A percentile compares a stretch with the other conserved stretches of the same genome.
Conservation (phyloP, 2,888 invertebrate species). For the Tetramorium bicarinatum region DNA sequence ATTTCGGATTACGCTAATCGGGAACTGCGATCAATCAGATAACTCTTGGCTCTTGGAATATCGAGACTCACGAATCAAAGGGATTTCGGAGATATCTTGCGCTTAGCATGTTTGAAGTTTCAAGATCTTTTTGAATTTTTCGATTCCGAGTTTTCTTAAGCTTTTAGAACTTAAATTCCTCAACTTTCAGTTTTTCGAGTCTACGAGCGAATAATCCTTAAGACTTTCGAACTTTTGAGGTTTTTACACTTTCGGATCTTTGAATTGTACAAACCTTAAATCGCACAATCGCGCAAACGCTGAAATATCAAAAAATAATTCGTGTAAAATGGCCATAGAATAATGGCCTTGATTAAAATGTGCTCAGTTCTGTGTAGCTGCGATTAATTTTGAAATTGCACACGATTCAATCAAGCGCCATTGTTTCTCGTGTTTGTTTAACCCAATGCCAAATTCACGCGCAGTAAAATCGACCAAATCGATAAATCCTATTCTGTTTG, state of each 20-base stretch:
- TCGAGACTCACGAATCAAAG: not conserved
- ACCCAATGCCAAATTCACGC: slow-evolving; percentile 45
- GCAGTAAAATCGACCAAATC: slow-evolving; percentile 30
- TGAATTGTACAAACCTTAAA: not conserved
- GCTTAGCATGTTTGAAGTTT: not conserved
- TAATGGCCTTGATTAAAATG: slow-evolving; percentile 39
- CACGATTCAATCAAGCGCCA: slow-evolving; percentile 38
- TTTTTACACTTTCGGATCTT: not conserved
- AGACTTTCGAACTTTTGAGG: not conserved
- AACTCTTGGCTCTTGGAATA: not conserved
- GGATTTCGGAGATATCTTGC: slow-evolving; percentile 1
- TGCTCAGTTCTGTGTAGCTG: not conserved
- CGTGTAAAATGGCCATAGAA: not conserved
- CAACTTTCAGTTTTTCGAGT: slow-evolving; percentile 13
- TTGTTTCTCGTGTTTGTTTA: slow-evolving; percentile 50
- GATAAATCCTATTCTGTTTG: slow-evolving; percentile 38
- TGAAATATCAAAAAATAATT: slow-evolving; percentile 25
- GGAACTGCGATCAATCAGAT: not conserved
- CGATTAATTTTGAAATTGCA: slow-evolving; percentile 36
- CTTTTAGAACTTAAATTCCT: slow-evolving; percentile 11
- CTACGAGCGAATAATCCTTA: not conserved
- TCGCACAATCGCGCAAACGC: not conserved
- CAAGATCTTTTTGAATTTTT: slow-evolving; percentile 20
- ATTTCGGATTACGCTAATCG: not conserved
- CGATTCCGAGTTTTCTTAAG: slow-evolving; percentile 13